phyloP scores from a whole-genome alignment of 2,113 vertebrate genomes.

The Cricetomys ansorgei region DNA sequence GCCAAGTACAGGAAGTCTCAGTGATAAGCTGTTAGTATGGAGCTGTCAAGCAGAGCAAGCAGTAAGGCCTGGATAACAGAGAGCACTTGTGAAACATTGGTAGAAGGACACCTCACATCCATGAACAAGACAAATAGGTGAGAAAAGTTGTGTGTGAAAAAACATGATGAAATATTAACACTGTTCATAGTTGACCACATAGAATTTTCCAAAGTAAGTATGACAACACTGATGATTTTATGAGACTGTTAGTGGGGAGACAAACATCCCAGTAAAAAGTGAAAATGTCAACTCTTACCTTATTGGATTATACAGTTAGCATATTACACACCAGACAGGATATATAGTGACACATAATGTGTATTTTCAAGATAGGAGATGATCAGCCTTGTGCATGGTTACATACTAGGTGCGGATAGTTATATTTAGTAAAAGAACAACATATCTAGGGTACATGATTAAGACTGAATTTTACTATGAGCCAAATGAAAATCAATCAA shows the following conservation, averaged over 20 bases:
- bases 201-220: accelerated
- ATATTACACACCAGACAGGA: background rate
- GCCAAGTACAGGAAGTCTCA: background rate
- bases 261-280: background rate
- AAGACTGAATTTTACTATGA: background rate
- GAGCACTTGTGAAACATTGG: accelerated
- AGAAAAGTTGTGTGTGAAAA: too few species aligned
- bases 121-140: accelerated
- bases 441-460: background rate
- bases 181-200: accelerated
- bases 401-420: background rate
- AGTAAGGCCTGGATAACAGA: too few species aligned
- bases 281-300: background rate
- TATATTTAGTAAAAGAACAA: background rate
- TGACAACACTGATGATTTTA: background rate
- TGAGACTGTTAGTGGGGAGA: background rate
- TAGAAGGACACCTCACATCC: accelerated
- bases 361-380: background rate
- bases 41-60: background rate
- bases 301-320: background rate
- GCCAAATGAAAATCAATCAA: background rate
- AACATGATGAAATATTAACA: accelerated
- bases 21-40: accelerated
- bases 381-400: accelerated
- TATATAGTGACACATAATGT: background rate